Evolutionary conservation across 2,888 invertebrate genomes (phyloP), one percentile per base, ranked within the genome.

Genomic region (Sarcophaga subvicina): DNA sequence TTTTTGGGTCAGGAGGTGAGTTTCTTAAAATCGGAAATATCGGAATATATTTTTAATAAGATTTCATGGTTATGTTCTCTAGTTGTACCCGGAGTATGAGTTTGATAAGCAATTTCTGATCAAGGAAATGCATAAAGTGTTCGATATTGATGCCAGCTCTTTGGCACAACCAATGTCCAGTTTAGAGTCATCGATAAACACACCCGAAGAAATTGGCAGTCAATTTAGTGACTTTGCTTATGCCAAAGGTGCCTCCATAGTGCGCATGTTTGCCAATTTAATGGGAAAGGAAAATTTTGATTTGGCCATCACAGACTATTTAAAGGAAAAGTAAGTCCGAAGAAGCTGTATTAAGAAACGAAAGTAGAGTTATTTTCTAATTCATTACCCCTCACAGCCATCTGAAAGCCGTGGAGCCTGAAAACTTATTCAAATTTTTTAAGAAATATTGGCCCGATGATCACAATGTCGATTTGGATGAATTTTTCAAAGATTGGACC

Each of bases 91-190:
- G 0, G 93, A 94, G 4, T 96, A 96, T 95, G 95, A 95, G 67
- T 91, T 97, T 75, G 94, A 94, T 75, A 94, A 95, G 10, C 96
- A 96, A 89, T 97, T 97, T 90, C 95, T 97, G 2, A 93, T 94
- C 0, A 95, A 96, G 63, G 96, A 96, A 90, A 89, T 97, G 0
- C 97, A 97, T 88, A 91, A 94, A 0, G 95, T 95, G 14, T 93
- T 96, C 20, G 93, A 93, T 0, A 90, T 90, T 17, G 97, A 97
- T 90, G 94, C 95, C n/a, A 90, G 93, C 0, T 91, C 92, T 59
- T 92, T 93, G 11, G 94, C 95, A 0, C 95, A 95, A 54, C 94
- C 97, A 0, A 92, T 97, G 88, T 95, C 95, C 11, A 91, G 90
- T 62, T 80, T 67, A 0, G 94, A 94, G 72, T 91, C 91, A 3